Evolutionary conservation across 2,797 vertebrate species (phyloP).

Genomic region (Ispidina lecontei): DNA sequence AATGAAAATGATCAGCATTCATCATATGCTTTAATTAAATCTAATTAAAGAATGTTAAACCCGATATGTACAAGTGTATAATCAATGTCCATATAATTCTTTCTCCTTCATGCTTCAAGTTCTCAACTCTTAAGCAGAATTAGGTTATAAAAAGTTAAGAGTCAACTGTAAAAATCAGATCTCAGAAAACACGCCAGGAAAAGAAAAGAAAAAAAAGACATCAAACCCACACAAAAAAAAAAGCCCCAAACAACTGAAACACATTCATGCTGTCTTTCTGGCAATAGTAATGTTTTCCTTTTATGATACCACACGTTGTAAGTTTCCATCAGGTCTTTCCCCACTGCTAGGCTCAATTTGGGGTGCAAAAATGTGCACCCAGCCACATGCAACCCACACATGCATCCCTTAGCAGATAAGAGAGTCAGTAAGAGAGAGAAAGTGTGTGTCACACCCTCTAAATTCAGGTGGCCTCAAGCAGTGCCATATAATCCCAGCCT

Average conservation of each 20-base stretch:
- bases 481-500: constrained; percentile 77
- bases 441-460: constrained; percentile 68
- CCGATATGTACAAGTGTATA: neutral
- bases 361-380: neutral
- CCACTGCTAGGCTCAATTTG: neutral
- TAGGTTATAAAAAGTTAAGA: constrained; percentile 53
- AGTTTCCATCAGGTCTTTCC: neutral
- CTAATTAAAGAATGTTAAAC: constrained; percentile 54
- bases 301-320: neutral
- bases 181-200: neutral
- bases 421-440: neutral
- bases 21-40: constrained; percentile 38
- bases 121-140: constrained; percentile 31
- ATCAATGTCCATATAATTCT: neutral
- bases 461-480: constrained; percentile 79
- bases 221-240: neutral
- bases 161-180: constrained; percentile 26
- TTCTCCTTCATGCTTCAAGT: neutral
- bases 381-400: neutral
- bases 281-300: neutral
- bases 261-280: neutral
- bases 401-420: neutral
- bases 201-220: neutral
- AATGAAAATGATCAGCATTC: constrained; percentile 15
- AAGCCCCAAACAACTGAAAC: neutral